These are phyloP conservation scores for Tenodera sinensis DNA, from an alignment of 2,888 invertebrate species.

Conservation along the genomic window DNA sequence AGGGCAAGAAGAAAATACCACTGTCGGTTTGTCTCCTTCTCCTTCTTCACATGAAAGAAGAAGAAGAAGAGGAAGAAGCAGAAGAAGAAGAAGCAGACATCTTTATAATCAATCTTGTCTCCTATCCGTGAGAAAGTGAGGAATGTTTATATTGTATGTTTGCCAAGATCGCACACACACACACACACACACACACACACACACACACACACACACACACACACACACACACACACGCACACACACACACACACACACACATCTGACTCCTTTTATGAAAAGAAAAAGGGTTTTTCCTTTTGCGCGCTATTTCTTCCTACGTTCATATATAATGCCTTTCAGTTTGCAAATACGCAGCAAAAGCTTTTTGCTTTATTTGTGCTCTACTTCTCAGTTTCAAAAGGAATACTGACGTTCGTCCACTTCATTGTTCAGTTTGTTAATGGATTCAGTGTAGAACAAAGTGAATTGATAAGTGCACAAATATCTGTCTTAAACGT, in stretches of 20 bases:
- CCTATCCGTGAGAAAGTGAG: not conserved
- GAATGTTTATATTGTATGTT: not conserved
- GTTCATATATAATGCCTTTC: not conserved
- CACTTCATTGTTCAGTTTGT: not conserved
- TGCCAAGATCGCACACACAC: not conserved
- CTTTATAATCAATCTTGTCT: not conserved
- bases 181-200: too few relatives aligned
- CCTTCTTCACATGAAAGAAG: too few relatives aligned
- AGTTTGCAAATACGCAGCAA: not conserved
- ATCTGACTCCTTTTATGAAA: not conserved
- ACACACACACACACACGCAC: too few relatives aligned
- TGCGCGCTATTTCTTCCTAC: too few relatives aligned
- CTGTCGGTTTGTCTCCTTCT: not conserved
- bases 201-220: too few relatives aligned
- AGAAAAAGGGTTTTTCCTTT: not conserved
- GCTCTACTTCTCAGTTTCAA: not conserved
- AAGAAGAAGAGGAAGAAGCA: too few relatives aligned
- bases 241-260: too few relatives aligned
- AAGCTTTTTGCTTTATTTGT: not conserved
- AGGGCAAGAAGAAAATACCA: not conserved
- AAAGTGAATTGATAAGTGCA: not conserved
- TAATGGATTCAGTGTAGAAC: not conserved
- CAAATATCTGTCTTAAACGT: too few relatives aligned
- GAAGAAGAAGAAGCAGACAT: not conserved
- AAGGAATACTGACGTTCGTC: not conserved